Conservation (phyloP, 2,113 vertebrate genomes). For the Mastomys natalensis region DNA sequence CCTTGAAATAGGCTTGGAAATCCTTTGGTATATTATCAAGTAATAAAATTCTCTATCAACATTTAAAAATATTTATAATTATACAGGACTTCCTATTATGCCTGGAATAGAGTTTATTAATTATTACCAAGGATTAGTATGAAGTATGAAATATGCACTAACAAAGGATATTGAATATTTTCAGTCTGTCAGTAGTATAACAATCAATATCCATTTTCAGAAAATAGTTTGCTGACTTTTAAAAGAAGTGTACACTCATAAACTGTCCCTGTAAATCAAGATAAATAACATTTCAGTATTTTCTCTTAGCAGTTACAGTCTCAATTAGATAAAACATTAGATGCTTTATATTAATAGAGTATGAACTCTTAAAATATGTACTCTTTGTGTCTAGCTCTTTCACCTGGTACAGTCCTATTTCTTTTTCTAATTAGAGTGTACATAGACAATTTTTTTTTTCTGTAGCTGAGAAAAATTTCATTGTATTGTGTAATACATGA, state of each 20-base stretch:
- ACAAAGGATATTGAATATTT: neutral
- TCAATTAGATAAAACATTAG: neutral
- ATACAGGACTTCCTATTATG: neutral
- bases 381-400: neutral
- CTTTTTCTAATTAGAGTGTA: neutral
- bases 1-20: neutral
- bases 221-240: neutral
- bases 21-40: neutral
- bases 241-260: neutral
- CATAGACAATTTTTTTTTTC: neutral
- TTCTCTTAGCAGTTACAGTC: neutral
- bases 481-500: neutral
- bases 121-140: conserved; percentile 19
- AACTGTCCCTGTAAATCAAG: neutral
- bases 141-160: neutral
- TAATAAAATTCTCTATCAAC: neutral
- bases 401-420: neutral
- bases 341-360: neutral
- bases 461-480: neutral
- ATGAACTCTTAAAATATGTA: neutral
- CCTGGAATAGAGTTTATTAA: neutral
- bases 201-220: neutral
- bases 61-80: conserved; percentile 1
- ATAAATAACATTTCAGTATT: neutral
- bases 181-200: neutral